These are phyloP conservation scores for Heliconius hortense DNA, from an alignment of 2,888 invertebrate species.

Conservation along the genomic window DNA sequence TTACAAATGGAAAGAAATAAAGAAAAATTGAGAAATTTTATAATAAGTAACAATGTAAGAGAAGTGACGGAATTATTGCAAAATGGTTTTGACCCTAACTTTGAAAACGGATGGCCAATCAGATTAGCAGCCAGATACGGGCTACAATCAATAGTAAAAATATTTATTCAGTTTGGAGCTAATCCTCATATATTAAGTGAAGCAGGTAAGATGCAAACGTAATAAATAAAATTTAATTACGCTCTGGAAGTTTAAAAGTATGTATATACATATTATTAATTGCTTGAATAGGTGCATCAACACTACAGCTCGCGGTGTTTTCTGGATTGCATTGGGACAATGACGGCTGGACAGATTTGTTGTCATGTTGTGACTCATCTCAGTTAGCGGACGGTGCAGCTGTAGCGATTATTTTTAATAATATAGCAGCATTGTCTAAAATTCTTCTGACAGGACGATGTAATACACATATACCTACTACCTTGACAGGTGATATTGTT, in stretches of 20 bases:
- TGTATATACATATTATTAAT: neutral
- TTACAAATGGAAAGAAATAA: conserved; percentile 54
- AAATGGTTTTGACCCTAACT: conserved; percentile 68
- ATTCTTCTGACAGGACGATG: conserved; percentile 72
- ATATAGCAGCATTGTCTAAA: conserved; percentile 61
- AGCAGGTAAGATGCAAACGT: conserved; percentile 56
- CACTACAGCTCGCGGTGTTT: conserved; percentile 73
- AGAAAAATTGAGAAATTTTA: conserved; percentile 56
- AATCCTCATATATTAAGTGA: conserved; percentile 70
- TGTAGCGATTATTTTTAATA: conserved; percentile 72
- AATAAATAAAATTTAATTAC: no score
- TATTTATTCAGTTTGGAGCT: conserved; percentile 66
- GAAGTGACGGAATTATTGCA: conserved; percentile 59
- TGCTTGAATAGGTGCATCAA: conserved; percentile 64
- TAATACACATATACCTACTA: conserved; percentile 71
- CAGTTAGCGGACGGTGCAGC: conserved; percentile 77
- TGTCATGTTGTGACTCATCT: conserved; percentile 74
- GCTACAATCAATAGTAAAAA: conserved; percentile 59
- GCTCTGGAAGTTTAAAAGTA: neutral
- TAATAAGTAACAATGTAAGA: conserved; percentile 56
- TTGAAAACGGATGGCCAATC: conserved; percentile 73
- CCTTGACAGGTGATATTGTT: conserved; percentile 64
- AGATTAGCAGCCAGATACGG: conserved; percentile 71
- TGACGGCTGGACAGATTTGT: conserved; percentile 64
- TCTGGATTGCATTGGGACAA: conserved; percentile 66